A percentile compares a stretch with the other conserved stretches of the same genome.
phyloP scores from a whole-genome alignment of 64 coral and sea anemone species.

The Dendronephthya gigantea region DNA sequence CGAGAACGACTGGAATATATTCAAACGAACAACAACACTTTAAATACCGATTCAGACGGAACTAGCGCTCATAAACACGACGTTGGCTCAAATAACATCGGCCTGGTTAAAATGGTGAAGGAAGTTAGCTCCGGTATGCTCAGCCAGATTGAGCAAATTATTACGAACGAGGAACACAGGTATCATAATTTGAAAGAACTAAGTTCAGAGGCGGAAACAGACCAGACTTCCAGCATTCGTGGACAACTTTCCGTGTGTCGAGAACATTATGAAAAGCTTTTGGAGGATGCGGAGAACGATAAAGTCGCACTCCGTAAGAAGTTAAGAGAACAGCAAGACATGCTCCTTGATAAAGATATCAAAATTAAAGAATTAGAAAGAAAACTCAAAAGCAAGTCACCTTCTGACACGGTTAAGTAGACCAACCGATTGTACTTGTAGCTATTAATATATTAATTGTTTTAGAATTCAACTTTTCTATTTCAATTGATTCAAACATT shows the following conservation, averaged over 20 bases:
- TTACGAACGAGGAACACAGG: neutral
- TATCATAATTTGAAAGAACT: neutral
- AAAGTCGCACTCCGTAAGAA: neutral
- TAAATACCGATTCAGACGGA: neutral
- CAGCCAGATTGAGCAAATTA: neutral
- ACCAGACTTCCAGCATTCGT: neutral
- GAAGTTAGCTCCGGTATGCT: neutral
- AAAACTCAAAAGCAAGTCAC: neutral
- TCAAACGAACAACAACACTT: neutral
- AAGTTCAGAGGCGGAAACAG: neutral
- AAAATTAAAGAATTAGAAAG: conserved; percentile 6
- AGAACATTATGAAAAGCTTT: neutral
- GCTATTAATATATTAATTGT: too few relatives aligned
- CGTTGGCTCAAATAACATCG: neutral
- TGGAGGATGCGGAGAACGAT: neutral
- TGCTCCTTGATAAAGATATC: neutral
- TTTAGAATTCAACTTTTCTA: too few relatives aligned
- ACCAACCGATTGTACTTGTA: too few relatives aligned
- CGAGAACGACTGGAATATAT: neutral
- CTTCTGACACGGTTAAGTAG: neutral
- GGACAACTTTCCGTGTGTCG: neutral
- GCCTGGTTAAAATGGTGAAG: neutral
- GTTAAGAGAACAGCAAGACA: neutral
- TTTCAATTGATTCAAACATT: too few relatives aligned
- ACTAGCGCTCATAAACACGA: neutral